Conservation (phyloP, 2,888 invertebrate species). For the Nomada flava region DNA sequence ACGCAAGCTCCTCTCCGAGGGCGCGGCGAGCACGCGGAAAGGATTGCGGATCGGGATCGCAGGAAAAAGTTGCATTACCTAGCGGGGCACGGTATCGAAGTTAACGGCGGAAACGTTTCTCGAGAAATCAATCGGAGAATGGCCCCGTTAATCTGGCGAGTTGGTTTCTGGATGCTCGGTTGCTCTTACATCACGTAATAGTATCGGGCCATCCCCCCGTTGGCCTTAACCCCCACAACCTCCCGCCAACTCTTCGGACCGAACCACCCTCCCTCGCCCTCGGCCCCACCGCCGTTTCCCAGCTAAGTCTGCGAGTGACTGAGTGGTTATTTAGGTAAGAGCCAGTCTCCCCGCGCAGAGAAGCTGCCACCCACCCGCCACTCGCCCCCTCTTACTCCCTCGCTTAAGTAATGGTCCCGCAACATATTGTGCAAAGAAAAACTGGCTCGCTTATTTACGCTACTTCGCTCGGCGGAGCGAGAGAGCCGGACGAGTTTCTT, state of each 20-base stretch:
- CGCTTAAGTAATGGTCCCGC: conserved; percentile 81
- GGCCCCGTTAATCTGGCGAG: conserved; percentile 83
- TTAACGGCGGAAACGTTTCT: conserved; percentile 76
- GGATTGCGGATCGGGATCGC: conserved; percentile 40
- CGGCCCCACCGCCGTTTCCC: conserved; percentile 66
- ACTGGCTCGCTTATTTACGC: conserved; percentile 74
- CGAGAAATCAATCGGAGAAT: conserved; percentile 83
- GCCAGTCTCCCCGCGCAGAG: conserved; percentile 76
- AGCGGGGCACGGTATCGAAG: conserved; percentile 71
- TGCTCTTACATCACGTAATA: conserved; percentile 82
- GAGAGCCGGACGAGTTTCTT: conserved; percentile 26
- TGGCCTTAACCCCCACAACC: conserved; percentile 63
- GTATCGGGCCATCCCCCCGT: conserved; percentile 76
- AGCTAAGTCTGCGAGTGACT: conserved; percentile 82
- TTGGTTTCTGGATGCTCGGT: conserved; percentile 76
- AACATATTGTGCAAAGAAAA: conserved; percentile 83
- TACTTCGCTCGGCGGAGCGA: conserved; percentile 20
- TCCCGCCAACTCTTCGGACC: conserved; percentile 50
- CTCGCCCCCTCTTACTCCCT: neutral
- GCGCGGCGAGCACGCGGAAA: neutral
- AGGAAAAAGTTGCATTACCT: conserved; percentile 57
- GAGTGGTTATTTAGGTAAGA: conserved; percentile 85
- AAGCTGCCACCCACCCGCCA: conserved; percentile 61
- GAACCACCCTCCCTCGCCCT: conserved; percentile 29
- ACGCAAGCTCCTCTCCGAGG: neutral